Evolutionary conservation across 2,113 vertebrate genomes (phyloP).

Genomic region (Pelmatolapia mariae): DNA sequence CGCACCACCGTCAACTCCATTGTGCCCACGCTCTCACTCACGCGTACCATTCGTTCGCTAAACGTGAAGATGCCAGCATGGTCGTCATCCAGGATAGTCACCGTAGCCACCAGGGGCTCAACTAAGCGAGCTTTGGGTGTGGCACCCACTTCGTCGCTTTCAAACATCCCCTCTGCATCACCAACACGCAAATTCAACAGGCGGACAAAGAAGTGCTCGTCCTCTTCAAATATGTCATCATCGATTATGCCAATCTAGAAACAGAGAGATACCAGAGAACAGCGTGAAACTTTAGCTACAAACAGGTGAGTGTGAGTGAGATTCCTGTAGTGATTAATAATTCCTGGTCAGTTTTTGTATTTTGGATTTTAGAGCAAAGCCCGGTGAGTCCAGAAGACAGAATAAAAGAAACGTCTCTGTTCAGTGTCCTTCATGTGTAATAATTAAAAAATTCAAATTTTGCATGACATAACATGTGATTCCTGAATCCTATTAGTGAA

Average conservation of each 20-base stretch:
- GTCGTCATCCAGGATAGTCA: slow-evolving; percentile 96
- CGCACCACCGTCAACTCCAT: slow-evolving; percentile 89
- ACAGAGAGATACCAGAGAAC: neutral
- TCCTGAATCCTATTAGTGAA: neutral
- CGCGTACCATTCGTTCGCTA: slow-evolving; percentile 78
- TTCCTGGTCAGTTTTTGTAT: neutral
- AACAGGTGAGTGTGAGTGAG: neutral
- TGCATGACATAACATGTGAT: neutral
- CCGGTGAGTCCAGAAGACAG: neutral
- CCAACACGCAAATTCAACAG: slow-evolving; percentile 90
- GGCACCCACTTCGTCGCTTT: slow-evolving; percentile 77
- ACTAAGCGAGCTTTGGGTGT: slow-evolving; percentile 80
- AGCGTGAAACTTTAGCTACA: accelerated
- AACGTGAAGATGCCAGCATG: slow-evolving; percentile 96
- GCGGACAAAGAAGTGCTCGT: slow-evolving; percentile 96
- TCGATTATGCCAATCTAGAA: slow-evolving; percentile 88
- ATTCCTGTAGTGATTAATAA: neutral
- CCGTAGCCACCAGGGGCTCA: slow-evolving; percentile 84
- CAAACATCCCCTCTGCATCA: slow-evolving; percentile 92
- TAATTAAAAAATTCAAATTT: neutral
- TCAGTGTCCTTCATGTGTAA: neutral
- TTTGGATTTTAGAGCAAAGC: neutral
- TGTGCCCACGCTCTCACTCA: slow-evolving; percentile 91
- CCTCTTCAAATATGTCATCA: slow-evolving; percentile 96
- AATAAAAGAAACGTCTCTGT: neutral